Percentiles rank a stretch among this genome's conserved stretches.
phyloP scores from a whole-genome alignment of 92 coral and sea anemone species.

The Chrysogorgia sp. region DNA sequence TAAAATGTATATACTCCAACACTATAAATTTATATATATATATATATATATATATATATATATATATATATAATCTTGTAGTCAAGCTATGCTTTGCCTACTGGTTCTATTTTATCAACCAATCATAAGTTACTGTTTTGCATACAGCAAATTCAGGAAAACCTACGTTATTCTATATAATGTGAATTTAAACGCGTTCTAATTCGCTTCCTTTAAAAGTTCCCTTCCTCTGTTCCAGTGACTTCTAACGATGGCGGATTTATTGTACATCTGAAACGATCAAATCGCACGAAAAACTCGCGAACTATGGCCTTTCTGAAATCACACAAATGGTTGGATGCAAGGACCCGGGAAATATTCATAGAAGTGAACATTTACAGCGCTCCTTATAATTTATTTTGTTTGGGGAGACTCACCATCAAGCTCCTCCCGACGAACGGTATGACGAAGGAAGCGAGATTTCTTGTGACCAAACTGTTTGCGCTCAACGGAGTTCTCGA shows the following conservation, averaged over 20 bases:
- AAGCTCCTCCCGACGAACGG: slow-evolving; percentile 89
- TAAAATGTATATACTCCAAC: no score
- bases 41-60: no score
- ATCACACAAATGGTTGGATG: slow-evolving; percentile 76
- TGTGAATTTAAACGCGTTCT: not conserved
- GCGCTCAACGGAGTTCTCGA: slow-evolving; percentile 89
- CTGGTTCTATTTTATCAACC: no score
- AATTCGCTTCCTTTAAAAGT: not conserved
- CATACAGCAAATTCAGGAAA: no score
- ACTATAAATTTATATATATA: no score
- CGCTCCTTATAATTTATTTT: slow-evolving; percentile 80
- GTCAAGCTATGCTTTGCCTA: no score
- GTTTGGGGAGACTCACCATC: slow-evolving; percentile 73
- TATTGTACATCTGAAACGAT: slow-evolving; percentile 67
- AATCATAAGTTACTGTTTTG: no score
- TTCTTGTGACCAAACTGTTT: slow-evolving; percentile 78
- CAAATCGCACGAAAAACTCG: slow-evolving; percentile 69
- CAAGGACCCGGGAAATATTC: slow-evolving; percentile 78
- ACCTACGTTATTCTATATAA: no score
- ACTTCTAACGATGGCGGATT: slow-evolving; percentile 75
- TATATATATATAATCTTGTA: no score
- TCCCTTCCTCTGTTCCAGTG: slow-evolving; percentile 39
- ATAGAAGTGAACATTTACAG: slow-evolving; percentile 77
- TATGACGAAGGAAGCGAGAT: not conserved
- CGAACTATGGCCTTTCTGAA: slow-evolving; percentile 66